Evolutionary conservation across 2,888 invertebrate species (phyloP).

Genomic region (Philereme vetulata): DNA sequence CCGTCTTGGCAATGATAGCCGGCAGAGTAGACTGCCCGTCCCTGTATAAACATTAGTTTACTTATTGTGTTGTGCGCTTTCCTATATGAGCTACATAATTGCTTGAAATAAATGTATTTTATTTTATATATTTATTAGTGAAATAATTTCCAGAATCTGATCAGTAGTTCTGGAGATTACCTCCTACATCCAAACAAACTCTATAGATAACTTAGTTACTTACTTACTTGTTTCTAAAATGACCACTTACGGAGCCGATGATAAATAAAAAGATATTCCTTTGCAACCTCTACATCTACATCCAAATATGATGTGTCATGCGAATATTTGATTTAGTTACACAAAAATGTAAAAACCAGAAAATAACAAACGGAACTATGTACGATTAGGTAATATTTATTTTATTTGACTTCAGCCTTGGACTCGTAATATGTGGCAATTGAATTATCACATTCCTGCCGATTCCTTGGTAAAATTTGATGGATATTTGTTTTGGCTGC

Average conservation of each 20-base stretch:
- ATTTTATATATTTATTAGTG: too few species aligned
- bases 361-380: conserved; percentile 18
- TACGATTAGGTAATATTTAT: conserved; percentile 48
- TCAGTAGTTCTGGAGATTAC: too few species aligned
- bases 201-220: too few species aligned
- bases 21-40: too few species aligned
- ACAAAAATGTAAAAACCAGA: neutral
- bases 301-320: neutral
- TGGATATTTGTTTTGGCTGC: conserved; percentile 25
- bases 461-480: conserved; percentile 46
- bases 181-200: too few species aligned
- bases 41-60: too few species aligned
- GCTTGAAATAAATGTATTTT: too few species aligned
- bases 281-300: neutral
- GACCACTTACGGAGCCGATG: neutral
- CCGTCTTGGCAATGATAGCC: too few species aligned
- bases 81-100: too few species aligned
- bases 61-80: too few species aligned
- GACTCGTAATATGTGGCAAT: conserved; percentile 55
- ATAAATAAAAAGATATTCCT: neutral
- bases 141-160: too few species aligned
- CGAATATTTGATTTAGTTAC: neutral
- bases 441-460: conserved; percentile 64
- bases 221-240: too few species aligned
- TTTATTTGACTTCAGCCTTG: conserved; percentile 63